These are phyloP conservation scores for Cyclopterus lumpus DNA, from an alignment of 2,797 vertebrate genomes.

Conservation along the genomic window DNA sequence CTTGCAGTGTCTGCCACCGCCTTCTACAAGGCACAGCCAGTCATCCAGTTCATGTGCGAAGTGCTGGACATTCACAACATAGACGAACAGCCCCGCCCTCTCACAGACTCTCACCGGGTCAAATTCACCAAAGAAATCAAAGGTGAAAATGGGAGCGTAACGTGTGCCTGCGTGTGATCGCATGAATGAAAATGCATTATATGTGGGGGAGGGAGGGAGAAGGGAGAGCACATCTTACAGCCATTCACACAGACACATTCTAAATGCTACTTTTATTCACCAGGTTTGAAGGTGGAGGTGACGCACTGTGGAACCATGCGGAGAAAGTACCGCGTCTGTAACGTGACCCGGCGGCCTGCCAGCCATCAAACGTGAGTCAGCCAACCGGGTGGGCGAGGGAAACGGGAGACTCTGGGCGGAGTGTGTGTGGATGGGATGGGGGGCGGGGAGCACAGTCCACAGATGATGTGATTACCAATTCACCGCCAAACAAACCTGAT, in stretches of 20 bases:
- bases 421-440: conserved; percentile 24
- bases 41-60: conserved; percentile 99
- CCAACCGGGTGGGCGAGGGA: conserved; percentile 5
- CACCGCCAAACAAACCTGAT: conserved; percentile 54
- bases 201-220: background rate
- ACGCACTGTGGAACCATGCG: conserved; percentile 99
- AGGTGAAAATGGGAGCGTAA: conserved; percentile 78
- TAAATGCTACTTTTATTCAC: conserved; percentile 38
- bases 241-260: background rate
- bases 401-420: conserved; percentile 25
- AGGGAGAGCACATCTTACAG: background rate
- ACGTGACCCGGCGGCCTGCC: conserved; percentile 96
- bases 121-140: conserved; percentile 99
- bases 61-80: conserved; percentile 99
- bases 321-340: conserved; percentile 98
- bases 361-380: conserved; percentile 99
- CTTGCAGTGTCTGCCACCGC: conserved; percentile 96
- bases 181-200: conserved; percentile 15
- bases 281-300: conserved; percentile 99
- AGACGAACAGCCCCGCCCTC: conserved; percentile 97
- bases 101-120: conserved; percentile 98
- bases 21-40: conserved; percentile 99
- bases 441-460: background rate
- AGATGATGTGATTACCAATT: conserved; percentile 44
- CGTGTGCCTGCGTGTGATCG: background rate